Evolutionary conservation across 2,888 invertebrate species (phyloP), one percentile per base, ranked within the genome.

Genomic region (Plemyria rubiginata): DNA sequence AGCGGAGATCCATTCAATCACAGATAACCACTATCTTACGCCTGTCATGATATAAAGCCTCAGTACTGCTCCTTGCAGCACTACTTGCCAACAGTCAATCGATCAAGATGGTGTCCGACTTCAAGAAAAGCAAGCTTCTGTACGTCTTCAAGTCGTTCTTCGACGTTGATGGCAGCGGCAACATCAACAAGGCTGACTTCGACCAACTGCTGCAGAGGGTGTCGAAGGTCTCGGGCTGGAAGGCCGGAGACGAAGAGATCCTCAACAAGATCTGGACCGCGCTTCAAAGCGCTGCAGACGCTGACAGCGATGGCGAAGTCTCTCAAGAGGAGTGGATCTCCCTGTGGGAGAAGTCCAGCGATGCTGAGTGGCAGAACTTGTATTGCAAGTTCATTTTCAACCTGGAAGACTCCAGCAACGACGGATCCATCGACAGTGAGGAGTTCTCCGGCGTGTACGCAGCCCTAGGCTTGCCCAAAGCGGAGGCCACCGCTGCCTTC

Each of bases 381-480:
- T 97, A 97, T 88, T 95, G 96, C 95, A 95, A 96, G 80, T 96
- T 97, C 85, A 96, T 97, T 94, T 98, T 97, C 84, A 96, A 96
- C 73, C 92, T 97, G 65, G 96, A 97, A 85, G 97, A 98, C 78
- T 96, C 96, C 56, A 97, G 97, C 77, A 96, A 96, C 66, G 97
- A 98, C 77, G 86, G 86, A 0, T 77, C 83, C 0, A 97, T 98
- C 77, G 97, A 97, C 82, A 95, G 95, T 66, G 94, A 95, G 38
- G 98, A 98, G 84, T 98, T 97, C 85, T 95, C 96, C 13, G 93
- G 95, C 55, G 96, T 97, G 22, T 96, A 96, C 85, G 95, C 95
- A 70, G 95, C 95, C 75, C 97, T 97, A 77, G 97, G 97, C 0
- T 86, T 97, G 54, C 92, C 95, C 72, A 94, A 95, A 69, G 90